phyloP scores from a whole-genome alignment of 2,113 vertebrate genomes.

The Dolichotis patagonum region DNA sequence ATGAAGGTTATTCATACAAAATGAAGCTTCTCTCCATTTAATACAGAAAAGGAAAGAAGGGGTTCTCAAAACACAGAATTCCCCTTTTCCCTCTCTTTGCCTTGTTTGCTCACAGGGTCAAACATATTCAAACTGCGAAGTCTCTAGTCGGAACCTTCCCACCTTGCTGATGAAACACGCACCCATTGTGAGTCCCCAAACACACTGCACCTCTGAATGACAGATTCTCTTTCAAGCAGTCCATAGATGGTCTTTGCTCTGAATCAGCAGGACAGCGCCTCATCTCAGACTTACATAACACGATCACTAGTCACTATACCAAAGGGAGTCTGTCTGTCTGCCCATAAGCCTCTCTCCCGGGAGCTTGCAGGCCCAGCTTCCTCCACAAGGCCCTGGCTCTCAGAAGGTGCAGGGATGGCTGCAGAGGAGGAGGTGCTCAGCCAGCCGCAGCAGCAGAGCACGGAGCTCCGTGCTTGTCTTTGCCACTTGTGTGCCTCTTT shows the following conservation, averaged over 20 bases:
- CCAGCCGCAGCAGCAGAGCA: constrained; percentile 32
- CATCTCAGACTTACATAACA: constrained; percentile 61
- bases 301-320: constrained; percentile 27
- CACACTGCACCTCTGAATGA: neutral
- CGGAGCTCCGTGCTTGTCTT: neutral
- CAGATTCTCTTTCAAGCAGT: constrained; percentile 38
- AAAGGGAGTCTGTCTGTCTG: neutral
- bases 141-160: neutral
- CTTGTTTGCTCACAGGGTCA: constrained; percentile 45
- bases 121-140: neutral
- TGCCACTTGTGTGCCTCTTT: constrained; percentile 21
- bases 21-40: neutral
- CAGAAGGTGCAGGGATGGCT: neutral
- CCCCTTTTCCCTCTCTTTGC: neutral
- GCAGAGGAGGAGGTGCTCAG: neutral
- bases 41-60: neutral
- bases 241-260: constrained; percentile 55
- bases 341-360: neutral
- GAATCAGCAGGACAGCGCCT: constrained; percentile 29
- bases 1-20: constrained; percentile 25
- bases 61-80: neutral
- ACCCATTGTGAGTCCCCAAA: constrained; percentile 17
- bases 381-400: neutral
- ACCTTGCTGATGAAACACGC: neutral
- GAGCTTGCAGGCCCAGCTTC: constrained; percentile 26